phyloP scores from a whole-genome alignment of 2,888 invertebrate species.

The Sabellastarte sp. region DNA sequence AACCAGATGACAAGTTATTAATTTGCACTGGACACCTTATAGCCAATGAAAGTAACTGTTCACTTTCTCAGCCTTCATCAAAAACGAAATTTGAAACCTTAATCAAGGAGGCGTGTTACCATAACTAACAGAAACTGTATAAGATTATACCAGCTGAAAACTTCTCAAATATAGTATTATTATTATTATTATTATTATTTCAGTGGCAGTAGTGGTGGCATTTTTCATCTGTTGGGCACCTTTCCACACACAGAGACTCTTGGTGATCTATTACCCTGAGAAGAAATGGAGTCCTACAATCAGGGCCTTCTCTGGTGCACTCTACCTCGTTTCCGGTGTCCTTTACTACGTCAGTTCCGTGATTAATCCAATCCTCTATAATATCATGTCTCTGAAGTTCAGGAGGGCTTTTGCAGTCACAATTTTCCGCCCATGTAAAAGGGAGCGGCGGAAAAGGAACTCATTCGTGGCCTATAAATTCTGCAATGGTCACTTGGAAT shows the following conservation, averaged over 20 bases:
- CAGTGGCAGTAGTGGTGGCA: slow-evolving; percentile 55
- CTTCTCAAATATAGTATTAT: too few species aligned
- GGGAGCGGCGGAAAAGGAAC: background rate
- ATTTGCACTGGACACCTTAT: too few species aligned
- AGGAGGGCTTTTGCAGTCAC: slow-evolving; percentile 82
- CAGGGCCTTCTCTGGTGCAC: slow-evolving; percentile 72
- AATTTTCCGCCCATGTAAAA: slow-evolving; percentile 29
- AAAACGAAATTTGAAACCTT: too few species aligned
- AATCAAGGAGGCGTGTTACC: too few species aligned
- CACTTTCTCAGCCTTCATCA: too few species aligned
- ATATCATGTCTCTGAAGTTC: slow-evolving; percentile 93
- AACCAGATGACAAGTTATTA: too few species aligned
- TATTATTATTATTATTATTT: slow-evolving; percentile 17
- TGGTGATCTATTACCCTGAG: slow-evolving; percentile 69
- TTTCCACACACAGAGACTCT: slow-evolving; percentile 55
- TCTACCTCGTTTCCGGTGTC: slow-evolving; percentile 83
- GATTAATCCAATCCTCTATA: slow-evolving; percentile 89
- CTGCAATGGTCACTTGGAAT: background rate
- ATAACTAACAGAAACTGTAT: too few species aligned
- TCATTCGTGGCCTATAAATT: background rate
- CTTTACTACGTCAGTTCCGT: slow-evolving; percentile 90
- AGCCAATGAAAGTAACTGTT: too few species aligned
- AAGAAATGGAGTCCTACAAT: slow-evolving; percentile 34
- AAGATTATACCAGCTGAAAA: too few species aligned
- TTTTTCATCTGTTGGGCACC: slow-evolving; percentile 57